phyloP scores from a whole-genome alignment of 1,140 invertebrate genomes.

The Drosophila albomicans region DNA sequence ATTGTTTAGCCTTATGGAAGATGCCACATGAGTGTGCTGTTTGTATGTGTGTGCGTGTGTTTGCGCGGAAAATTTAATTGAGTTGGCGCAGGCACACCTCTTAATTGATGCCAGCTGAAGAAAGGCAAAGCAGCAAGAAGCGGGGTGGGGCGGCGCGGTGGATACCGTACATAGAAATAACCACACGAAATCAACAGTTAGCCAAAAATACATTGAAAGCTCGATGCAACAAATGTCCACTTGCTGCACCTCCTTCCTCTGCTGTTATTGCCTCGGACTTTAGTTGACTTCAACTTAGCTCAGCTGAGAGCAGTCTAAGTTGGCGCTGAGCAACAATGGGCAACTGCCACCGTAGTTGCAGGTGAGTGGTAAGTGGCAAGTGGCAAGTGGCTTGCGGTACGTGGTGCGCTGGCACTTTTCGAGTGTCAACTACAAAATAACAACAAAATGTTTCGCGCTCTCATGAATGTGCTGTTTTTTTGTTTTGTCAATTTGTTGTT shows the following conservation, averaged over 20 bases:
- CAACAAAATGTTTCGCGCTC: conserved; percentile 77
- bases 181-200: conserved; percentile 73
- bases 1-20: conserved; percentile 63
- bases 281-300: neutral
- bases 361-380: neutral
- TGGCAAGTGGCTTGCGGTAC: conserved; percentile 8
- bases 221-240: conserved; percentile 11
- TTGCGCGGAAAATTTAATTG: conserved; percentile 61
- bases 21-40: conserved; percentile 39
- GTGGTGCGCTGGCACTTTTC: conserved; percentile 44
- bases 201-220: conserved; percentile 62
- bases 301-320: neutral
- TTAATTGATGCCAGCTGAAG: conserved; percentile 61
- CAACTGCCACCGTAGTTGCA: neutral
- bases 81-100: conserved; percentile 68
- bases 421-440: conserved; percentile 78
- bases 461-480: conserved; percentile 54
- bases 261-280: neutral
- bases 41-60: conserved; percentile 13
- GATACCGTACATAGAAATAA: conserved; percentile 48
- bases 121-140: conserved; percentile 13
- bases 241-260: neutral
- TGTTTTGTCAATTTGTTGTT: conserved; percentile 13
- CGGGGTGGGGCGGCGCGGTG: neutral
- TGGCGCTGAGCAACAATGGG: conserved; percentile 19